phyloP scores from a whole-genome alignment of 2,888 invertebrate species.

The Microchrysa polita region DNA sequence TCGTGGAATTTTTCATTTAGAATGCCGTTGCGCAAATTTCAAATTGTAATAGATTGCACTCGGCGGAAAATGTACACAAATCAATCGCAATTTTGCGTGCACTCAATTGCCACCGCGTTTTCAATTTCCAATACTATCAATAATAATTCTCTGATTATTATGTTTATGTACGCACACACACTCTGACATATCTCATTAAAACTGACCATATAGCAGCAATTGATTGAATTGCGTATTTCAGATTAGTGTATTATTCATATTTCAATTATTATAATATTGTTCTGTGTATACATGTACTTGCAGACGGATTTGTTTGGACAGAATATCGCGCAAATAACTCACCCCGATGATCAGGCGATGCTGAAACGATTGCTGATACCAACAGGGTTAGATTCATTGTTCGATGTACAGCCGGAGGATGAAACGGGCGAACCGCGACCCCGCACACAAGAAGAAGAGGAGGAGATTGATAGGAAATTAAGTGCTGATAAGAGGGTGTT shows the following conservation, averaged over 20 bases:
- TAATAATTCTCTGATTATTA: neutral
- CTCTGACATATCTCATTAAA: too few relatives aligned
- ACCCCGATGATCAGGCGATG: conserved; percentile 80
- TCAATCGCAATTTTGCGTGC: neutral
- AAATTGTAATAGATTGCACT: too few relatives aligned
- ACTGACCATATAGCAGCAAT: too few relatives aligned
- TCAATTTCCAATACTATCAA: neutral
- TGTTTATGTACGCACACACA: too few relatives aligned
- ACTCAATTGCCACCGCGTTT: neutral
- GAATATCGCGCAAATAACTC: conserved; percentile 82
- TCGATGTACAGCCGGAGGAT: conserved; percentile 64
- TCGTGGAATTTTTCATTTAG: too few relatives aligned
- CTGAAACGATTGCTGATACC: conserved; percentile 74
- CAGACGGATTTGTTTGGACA: conserved; percentile 86
- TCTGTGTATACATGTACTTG: conserved; percentile 54
- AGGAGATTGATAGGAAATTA: conserved; percentile 60
- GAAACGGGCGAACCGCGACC: conserved; percentile 67
- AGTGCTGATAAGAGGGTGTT: conserved; percentile 68
- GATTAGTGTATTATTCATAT: too few relatives aligned
- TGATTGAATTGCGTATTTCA: too few relatives aligned
- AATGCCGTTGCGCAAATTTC: too few relatives aligned
- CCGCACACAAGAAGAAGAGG: conserved; percentile 63
- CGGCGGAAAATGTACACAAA: neutral
- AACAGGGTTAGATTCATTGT: conserved; percentile 62
- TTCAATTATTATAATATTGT: too few relatives aligned